Conservation (phyloP, 2,888 invertebrate species). For the Tenthredo scrophulariae region DNA sequence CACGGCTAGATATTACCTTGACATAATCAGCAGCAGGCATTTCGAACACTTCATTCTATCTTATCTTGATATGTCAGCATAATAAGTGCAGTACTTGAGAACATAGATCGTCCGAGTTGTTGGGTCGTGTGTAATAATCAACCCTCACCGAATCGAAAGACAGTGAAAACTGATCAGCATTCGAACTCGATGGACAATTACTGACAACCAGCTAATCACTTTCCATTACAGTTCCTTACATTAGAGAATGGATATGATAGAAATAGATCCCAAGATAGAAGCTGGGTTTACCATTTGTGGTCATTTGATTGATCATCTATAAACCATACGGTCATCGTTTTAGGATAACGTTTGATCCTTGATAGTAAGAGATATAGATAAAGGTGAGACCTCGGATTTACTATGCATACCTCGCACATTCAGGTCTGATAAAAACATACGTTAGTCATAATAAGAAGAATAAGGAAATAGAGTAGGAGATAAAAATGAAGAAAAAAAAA, state of each 20-base stretch:
- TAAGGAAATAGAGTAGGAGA: neutral
- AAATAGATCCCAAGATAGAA: neutral
- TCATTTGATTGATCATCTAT: conserved; percentile 19
- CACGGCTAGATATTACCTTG: neutral
- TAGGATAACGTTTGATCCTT: conserved; percentile 3
- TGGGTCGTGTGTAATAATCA: neutral
- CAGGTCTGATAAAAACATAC: neutral
- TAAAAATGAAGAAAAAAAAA: neutral
- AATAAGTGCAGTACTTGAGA: neutral
- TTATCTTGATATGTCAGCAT: conserved; percentile 12
- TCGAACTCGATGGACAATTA: neutral
- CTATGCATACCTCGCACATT: conserved; percentile 1
- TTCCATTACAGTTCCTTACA: neutral
- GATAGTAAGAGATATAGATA: neutral
- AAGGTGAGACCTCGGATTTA: neutral
- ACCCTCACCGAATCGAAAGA: neutral
- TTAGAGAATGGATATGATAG: neutral
- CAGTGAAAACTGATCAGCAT: neutral
- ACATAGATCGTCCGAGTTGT: neutral
- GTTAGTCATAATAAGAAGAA: neutral
- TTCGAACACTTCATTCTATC: neutral
- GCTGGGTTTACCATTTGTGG: conserved; percentile 8
- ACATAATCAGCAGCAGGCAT: conserved; percentile 11
- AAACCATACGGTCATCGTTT: neutral
- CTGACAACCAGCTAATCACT: neutral